These are phyloP conservation scores for Plutomurus gul DNA, from an alignment of 1,140 invertebrate genomes.

Conservation along the genomic window DNA sequence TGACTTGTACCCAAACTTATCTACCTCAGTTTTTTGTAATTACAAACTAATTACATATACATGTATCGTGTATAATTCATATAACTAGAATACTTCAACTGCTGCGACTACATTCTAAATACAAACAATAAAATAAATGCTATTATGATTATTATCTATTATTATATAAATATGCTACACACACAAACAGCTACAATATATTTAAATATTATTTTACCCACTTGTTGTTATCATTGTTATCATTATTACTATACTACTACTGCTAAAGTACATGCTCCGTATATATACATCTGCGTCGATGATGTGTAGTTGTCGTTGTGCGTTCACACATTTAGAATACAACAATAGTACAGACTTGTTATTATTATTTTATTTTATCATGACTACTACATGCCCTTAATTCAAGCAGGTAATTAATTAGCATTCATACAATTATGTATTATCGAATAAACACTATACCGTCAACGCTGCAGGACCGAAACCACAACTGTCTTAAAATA, in stretches of 20 bases:
- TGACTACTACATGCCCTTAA: no score
- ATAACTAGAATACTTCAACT: no score
- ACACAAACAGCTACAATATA: background rate
- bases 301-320: background rate
- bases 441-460: background rate
- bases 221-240: background rate
- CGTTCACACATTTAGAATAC: no score
- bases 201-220: background rate
- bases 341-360: no score
- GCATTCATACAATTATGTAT: background rate
- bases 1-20: constrained; percentile 23
- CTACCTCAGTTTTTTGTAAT: constrained; percentile 28
- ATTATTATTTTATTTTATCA: no score
- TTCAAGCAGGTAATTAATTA: background rate
- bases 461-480: constrained; percentile 6
- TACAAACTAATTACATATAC: background rate
- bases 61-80: background rate
- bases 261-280: background rate
- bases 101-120: background rate
- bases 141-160: background rate
- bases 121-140: background rate
- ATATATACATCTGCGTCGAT: background rate
- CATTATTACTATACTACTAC: background rate
- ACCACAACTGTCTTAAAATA: background rate
- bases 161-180: background rate